Evolutionary conservation across 1,140 invertebrate genomes (phyloP), one percentile per base, ranked within the genome.

Genomic region (Olivierus martensii): DNA sequence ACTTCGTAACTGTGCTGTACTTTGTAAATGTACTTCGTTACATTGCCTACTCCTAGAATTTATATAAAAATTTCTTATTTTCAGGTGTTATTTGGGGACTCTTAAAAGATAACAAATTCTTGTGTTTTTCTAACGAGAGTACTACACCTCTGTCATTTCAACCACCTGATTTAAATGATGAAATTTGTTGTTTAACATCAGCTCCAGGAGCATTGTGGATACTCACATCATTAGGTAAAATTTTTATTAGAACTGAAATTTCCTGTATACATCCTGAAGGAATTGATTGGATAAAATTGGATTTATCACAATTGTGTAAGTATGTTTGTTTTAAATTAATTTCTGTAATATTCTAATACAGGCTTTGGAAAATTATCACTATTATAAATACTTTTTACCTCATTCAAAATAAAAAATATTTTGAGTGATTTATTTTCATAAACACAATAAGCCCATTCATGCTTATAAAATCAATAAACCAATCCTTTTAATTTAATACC

Each of bases 181-280:
- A 63, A 49, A 51, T 75, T 34, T 52, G 63, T 5, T 66, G 67
- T 49, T 39, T 75, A 21, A 59, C 66, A 50, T 62, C 69, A 14
- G 64, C 67, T 34, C 61, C 63, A 4, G 66, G 70, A 49, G 65
- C 70, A 22, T 55, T 75, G 10, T 77, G 75, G 75, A 61, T 70
- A 2, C 61, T 77, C 14, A 68, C 66, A 14, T 53, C 59, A 15
- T 52, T 65, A 51, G 73, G 73, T 0, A 53, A 65, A 14, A 65
- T 77, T 7, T 71, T 62, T 55, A 68, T 72, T 19, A 58, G 75
- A n/a, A 64, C 64, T 53, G 73, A 67, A 0, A 67, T 76, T 36
- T 65, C 62, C 18, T 56, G 62, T 18, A 56, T 53, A 7, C 70
- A 65, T 53, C 62, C 64, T 3, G 56, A 63, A 49, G 75, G 74